Evolutionary conservation across 2,113 vertebrate species (phyloP).

Genomic region (rat (Rattus norvegicus)): GRCr8 NC_086020.1:175246501-175247000

Average conservation of each 20-base stretch:
- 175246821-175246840: neutral
- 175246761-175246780: too few species aligned
- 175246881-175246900: neutral
- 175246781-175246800: neutral
- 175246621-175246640: slow-evolving; percentile 42
- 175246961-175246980: neutral
- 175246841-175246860: neutral
- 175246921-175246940: too few species aligned
- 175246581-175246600: slow-evolving; percentile 43
- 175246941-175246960: neutral
- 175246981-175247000: neutral
- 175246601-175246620: slow-evolving; percentile 73
- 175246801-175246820: too few species aligned
- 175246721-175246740: neutral
- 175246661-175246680: slow-evolving; percentile 64
- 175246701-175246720: slow-evolving; percentile 47
- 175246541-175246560: neutral
- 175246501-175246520: neutral
- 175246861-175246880: neutral
- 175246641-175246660: slow-evolving; percentile 56
- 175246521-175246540: neutral
- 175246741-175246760: neutral
- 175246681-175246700: slow-evolving; percentile 58
- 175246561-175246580: slow-evolving; percentile 52
- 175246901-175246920: neutral